A percentile compares a stretch with the other conserved stretches of the same genome.
Conservation (phyloP, 2,888 invertebrate species). For the Microchrysa polita region DNA sequence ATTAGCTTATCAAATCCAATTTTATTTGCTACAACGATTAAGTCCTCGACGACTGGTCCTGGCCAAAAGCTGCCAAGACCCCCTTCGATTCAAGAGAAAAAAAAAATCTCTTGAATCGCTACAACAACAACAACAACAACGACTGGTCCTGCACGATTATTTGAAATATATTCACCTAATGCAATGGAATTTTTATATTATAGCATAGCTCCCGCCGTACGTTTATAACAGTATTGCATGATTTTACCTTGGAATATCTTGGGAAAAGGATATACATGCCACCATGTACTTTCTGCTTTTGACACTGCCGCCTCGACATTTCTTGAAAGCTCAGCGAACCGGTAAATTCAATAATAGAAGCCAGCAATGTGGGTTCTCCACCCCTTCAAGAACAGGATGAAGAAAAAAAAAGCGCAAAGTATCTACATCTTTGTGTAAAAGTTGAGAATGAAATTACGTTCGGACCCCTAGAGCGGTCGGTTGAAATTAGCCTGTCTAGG, state of each 20-base stretch:
- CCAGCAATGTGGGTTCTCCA: background rate
- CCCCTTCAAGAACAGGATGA: conserved; percentile 21
- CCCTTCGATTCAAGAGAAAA: no score
- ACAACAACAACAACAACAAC: no score
- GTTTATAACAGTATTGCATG: no score
- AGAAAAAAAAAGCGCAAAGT: conserved; percentile 27
- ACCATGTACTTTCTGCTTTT: conserved; percentile 48
- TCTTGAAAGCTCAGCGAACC: conserved; percentile 37
- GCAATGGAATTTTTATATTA: background rate
- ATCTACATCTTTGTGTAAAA: conserved; percentile 16
- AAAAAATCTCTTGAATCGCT: no score
- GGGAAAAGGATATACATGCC: conserved; percentile 27
- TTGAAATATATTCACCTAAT: background rate
- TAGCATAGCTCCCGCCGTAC: background rate
- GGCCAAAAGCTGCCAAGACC: no score
- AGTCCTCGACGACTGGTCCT: no score
- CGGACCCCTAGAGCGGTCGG: conserved; percentile 33
- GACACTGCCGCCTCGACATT: conserved; percentile 48
- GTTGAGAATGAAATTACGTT: conserved; percentile 31
- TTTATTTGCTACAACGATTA: background rate
- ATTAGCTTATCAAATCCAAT: background rate
- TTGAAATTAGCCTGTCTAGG: conserved; percentile 26
- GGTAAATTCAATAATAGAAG: conserved; percentile 31
- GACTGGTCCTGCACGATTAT: no score
- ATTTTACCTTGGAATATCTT: no score